phyloP scores from a whole-genome alignment of 2,113 vertebrate genomes.

The Bostrychus sinensis region DNA sequence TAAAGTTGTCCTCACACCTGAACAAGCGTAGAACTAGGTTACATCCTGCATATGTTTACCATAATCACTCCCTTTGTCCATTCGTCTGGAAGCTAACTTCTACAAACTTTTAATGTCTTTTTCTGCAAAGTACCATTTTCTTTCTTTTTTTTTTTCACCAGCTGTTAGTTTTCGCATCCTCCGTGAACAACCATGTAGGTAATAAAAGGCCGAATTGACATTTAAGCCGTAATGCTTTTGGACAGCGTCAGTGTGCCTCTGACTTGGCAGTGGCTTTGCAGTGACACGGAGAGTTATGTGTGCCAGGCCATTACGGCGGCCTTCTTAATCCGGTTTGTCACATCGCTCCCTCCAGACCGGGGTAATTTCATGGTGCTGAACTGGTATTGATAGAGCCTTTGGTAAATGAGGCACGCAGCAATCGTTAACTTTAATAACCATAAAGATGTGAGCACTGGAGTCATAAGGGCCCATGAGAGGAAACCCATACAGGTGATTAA shows the following conservation, averaged over 20 bases:
- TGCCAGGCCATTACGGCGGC: constrained; percentile 66
- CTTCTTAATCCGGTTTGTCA: constrained; percentile 79
- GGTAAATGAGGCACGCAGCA: constrained; percentile 76
- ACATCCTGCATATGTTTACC: constrained; percentile 74
- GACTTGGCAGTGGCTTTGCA: constrained; percentile 51
- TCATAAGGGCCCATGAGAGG: constrained; percentile 65
- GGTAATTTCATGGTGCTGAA: constrained; percentile 81
- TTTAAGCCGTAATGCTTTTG: constrained; percentile 55
- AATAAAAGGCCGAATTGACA: constrained; percentile 65
- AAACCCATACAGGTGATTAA: constrained; percentile 77
- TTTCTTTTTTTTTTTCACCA: constrained; percentile 29
- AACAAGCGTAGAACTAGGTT: constrained; percentile 71
- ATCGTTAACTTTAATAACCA: constrained; percentile 81
- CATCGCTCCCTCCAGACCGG: constrained; percentile 69
- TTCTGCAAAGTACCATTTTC: constrained; percentile 26
- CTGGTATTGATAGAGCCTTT: constrained; percentile 77
- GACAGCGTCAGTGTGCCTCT: constrained; percentile 17
- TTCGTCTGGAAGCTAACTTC: constrained; percentile 51
- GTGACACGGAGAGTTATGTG: constrained; percentile 71
- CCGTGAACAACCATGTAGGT: constrained; percentile 36
- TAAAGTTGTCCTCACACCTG: constrained; percentile 56
- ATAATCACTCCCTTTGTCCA: constrained; percentile 52
- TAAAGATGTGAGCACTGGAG: constrained; percentile 77
- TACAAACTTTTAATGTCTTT: constrained; percentile 52
- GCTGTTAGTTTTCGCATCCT: constrained; percentile 33